Evolutionary conservation across 2,888 invertebrate species (phyloP).

Genomic region (Geophilus truncorum): DNA sequence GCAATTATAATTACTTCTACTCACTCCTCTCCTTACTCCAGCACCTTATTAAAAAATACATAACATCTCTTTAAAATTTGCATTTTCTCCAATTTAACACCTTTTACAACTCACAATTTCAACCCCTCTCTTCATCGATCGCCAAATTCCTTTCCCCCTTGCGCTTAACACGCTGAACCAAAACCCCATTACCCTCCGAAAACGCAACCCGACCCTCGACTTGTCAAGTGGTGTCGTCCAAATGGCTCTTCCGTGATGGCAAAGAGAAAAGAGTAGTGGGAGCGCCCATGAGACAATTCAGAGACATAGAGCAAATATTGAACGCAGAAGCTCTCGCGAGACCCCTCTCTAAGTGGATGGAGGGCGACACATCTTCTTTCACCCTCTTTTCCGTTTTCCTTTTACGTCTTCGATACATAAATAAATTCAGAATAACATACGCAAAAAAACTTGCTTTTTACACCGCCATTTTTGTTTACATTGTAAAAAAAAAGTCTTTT

Average conservation of each 20-base stretch:
- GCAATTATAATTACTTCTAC: not conserved
- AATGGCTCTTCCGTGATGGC: constrained; percentile 7
- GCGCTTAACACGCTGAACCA: not conserved
- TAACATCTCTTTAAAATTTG: not conserved
- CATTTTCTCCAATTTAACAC: not conserved
- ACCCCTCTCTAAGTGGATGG: constrained; percentile 27
- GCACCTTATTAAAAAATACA: not conserved
- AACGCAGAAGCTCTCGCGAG: constrained; percentile 23
- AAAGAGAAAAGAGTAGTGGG: constrained; percentile 13
- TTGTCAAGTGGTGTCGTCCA: constrained; percentile 12
- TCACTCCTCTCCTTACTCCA: too few relatives aligned
- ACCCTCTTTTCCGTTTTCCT: not conserved
- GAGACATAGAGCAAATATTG: constrained; percentile 21
- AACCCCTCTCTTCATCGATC: not conserved
- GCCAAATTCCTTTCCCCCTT: not conserved
- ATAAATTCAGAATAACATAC: not conserved
- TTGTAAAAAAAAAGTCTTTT: too few relatives aligned
- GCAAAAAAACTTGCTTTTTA: not conserved
- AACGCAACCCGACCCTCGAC: not conserved
- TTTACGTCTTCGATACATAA: not conserved
- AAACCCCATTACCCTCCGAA: not conserved
- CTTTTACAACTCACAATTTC: constrained; percentile 3
- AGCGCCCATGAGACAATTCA: constrained; percentile 27
- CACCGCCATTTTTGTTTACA: not conserved
- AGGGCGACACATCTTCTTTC: not conserved